phyloP scores from a whole-genome alignment of 2,888 invertebrate species.

The Drosophila robusta region DNA sequence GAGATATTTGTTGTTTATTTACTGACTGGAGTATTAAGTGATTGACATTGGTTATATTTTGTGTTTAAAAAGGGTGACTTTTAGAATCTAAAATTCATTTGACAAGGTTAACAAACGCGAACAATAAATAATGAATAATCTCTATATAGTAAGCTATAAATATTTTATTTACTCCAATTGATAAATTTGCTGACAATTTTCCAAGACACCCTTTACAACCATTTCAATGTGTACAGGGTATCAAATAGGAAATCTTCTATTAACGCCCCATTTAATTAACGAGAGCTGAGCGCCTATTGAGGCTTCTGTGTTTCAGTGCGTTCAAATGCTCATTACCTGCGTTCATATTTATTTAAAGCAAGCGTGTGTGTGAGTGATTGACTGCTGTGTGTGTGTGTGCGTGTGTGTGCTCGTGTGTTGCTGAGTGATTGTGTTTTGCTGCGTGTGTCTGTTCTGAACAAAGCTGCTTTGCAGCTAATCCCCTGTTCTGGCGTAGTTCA shows the following conservation, averaged over 20 bases:
- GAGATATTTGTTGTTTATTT: too few species aligned
- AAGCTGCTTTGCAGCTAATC: constrained; percentile 49
- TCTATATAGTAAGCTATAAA: too few species aligned
- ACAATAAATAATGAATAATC: too few species aligned
- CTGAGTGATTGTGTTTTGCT: constrained; percentile 9
- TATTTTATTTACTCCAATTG: too few species aligned
- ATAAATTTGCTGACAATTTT: too few species aligned
- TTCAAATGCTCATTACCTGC: constrained; percentile 52
- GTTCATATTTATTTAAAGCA: constrained; percentile 55
- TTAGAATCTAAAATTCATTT: too few species aligned
- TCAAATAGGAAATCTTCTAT: constrained; percentile 27
- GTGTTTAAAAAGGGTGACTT: too few species aligned
- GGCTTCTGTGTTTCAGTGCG: constrained; percentile 26
- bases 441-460: constrained; percentile 24
- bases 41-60: too few species aligned
- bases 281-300: constrained; percentile 35
- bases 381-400: constrained; percentile 15
- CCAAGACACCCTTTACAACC: neutral
- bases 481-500: constrained; percentile 47
- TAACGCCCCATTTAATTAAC: constrained; percentile 73
- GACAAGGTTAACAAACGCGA: too few species aligned
- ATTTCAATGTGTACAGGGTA: constrained; percentile 10
- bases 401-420: constrained; percentile 2
- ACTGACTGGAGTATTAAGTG: too few species aligned
- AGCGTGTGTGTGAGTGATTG: constrained; percentile 7